phyloP scores from a whole-genome alignment of 2,888 invertebrate species.

The Xylota sylvarum region DNA sequence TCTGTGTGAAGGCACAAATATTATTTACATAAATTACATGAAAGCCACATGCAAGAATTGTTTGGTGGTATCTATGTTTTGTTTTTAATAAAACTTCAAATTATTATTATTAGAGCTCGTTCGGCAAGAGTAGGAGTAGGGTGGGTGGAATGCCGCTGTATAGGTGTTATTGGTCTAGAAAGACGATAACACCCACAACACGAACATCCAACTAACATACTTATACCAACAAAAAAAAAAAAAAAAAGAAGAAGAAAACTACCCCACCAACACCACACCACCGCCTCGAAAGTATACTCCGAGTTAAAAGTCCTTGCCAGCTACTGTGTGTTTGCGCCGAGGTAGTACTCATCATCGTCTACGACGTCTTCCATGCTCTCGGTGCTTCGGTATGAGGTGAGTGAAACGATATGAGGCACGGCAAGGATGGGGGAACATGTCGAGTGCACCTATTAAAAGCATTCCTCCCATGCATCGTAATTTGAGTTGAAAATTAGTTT shows the following conservation, averaged over 20 bases:
- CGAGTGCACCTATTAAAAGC: slow-evolving; percentile 79
- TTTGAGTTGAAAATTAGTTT: slow-evolving; percentile 80
- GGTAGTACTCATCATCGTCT: slow-evolving; percentile 8
- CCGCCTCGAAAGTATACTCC: slow-evolving; percentile 19
- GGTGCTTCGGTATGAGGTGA: slow-evolving; percentile 19
- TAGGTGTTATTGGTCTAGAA: slow-evolving; percentile 58
- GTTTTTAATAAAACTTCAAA: slow-evolving; percentile 70
- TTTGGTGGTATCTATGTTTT: slow-evolving; percentile 64
- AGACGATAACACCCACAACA: slow-evolving; percentile 43
- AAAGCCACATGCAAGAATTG: slow-evolving; percentile 51
- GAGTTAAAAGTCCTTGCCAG: slow-evolving; percentile 45
- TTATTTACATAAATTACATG: slow-evolving; percentile 59
- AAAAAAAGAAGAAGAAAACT: neutral
- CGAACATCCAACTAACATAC: slow-evolving; percentile 8
- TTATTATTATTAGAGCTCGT: slow-evolving; percentile 66
- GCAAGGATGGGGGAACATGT: slow-evolving; percentile 66
- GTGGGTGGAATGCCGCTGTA: slow-evolving; percentile 4
- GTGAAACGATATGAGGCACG: slow-evolving; percentile 15
- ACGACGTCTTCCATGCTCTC: slow-evolving; percentile 17
- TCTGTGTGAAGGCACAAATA: slow-evolving; percentile 27
- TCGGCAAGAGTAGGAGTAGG: slow-evolving; percentile 8
- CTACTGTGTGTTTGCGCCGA: slow-evolving; percentile 31
- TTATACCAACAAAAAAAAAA: neutral
- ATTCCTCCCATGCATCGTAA: slow-evolving; percentile 79
- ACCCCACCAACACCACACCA: neutral